Evolutionary conservation across 2,888 invertebrate species (phyloP).

Genomic region (Apamea crenata): DNA sequence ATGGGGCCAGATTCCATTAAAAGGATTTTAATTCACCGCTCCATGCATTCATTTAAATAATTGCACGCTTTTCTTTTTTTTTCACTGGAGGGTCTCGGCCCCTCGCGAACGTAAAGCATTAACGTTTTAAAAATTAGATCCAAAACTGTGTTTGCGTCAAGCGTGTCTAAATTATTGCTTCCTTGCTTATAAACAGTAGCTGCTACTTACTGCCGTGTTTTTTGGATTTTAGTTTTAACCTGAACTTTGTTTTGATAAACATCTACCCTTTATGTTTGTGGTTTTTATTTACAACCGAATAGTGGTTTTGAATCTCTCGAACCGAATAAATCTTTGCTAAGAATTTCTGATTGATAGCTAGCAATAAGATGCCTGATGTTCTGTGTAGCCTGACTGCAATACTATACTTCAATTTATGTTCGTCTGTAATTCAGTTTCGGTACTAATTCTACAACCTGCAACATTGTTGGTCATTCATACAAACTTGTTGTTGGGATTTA

Average conservation of each 20-base stretch:
- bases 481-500: background rate
- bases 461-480: background rate
- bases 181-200: conserved; percentile 47
- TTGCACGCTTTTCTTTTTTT: conserved; percentile 57
- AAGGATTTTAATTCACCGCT: conserved; percentile 63
- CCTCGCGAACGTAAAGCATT: conserved; percentile 51
- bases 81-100: conserved; percentile 20
- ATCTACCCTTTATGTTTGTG: conserved; percentile 2
- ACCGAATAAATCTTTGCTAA: background rate
- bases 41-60: conserved; percentile 68
- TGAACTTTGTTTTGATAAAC: conserved; percentile 17
- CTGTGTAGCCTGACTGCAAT: background rate
- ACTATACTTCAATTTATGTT: too few relatives aligned
- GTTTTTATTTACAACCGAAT: background rate
- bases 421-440: background rate
- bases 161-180: conserved; percentile 63
- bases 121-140: conserved; percentile 63
- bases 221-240: conserved; percentile 36
- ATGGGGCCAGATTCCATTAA: conserved; percentile 62
- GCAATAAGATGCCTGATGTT: background rate
- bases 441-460: background rate
- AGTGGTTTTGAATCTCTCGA: background rate
- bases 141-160: conserved; percentile 51
- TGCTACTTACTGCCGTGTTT: conserved; percentile 35
- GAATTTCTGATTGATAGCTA: background rate